Percentiles rank a stretch among this genome's conserved stretches.
Conservation (phyloP, 1,140 invertebrate species). For the Microvelia longipes region DNA sequence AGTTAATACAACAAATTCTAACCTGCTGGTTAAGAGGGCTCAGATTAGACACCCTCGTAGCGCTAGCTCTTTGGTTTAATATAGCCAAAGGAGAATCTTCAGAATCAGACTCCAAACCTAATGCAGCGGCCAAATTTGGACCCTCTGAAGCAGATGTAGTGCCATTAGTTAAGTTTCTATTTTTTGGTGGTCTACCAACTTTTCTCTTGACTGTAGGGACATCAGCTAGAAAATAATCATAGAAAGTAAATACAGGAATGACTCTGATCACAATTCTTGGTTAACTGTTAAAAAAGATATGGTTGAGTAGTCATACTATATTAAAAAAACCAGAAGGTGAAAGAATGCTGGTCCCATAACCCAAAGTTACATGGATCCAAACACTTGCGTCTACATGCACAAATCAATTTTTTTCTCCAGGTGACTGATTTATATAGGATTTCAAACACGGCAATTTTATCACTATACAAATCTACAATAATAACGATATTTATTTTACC, state of each 20-base stretch:
- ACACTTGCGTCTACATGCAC: too few relatives aligned
- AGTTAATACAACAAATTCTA: neutral
- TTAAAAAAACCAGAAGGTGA: too few relatives aligned
- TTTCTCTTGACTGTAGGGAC: neutral
- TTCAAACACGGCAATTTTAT: too few relatives aligned
- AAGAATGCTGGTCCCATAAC: too few relatives aligned
- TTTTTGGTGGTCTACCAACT: constrained; percentile 8
- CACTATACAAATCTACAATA: too few relatives aligned
- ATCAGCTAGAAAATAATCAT: neutral
- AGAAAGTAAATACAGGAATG: neutral
- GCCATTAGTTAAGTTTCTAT: neutral
- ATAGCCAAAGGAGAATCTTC: constrained; percentile 12
- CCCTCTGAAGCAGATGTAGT: neutral
- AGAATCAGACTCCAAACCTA: constrained; percentile 15
- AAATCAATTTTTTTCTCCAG: too few relatives aligned
- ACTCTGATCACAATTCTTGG: too few relatives aligned
- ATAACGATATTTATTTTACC: too few relatives aligned
- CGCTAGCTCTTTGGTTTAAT: constrained; percentile 7
- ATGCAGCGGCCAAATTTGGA: constrained; percentile 13
- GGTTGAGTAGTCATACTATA: too few relatives aligned
- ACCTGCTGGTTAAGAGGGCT: constrained; percentile 20
- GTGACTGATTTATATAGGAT: too few relatives aligned
- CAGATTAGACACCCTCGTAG: constrained; percentile 13
- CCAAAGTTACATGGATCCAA: too few relatives aligned
- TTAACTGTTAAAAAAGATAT: too few relatives aligned